phyloP scores from a whole-genome alignment of 2,113 vertebrate species.

The Coturnix japonica region DNA sequence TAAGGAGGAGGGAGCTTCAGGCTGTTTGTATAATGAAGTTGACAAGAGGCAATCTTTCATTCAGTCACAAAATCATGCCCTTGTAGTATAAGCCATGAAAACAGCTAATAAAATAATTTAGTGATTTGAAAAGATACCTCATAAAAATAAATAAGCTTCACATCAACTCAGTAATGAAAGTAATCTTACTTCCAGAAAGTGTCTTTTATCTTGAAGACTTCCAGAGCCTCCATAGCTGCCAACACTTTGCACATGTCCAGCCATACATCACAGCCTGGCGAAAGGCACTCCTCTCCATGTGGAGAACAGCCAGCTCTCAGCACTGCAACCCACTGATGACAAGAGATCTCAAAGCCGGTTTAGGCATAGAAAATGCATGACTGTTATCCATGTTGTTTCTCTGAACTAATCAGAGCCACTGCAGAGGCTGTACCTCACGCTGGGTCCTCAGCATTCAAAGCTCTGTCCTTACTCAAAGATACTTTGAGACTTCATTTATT shows the following conservation, averaged over 20 bases:
- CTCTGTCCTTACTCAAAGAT: not conserved
- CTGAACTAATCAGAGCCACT: not conserved
- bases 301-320: not conserved
- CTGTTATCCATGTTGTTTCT: not conserved
- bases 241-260: not conserved
- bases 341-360: not conserved
- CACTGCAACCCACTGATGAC: not conserved
- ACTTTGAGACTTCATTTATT: not conserved
- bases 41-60: constrained; percentile 33
- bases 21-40: constrained; percentile 28
- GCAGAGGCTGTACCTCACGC: rapidly evolving
- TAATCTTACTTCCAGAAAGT: not conserved
- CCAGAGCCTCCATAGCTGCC: not conserved
- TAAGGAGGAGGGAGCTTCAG: constrained; percentile 12
- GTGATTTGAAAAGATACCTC: not conserved
- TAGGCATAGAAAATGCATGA: rapidly evolving
- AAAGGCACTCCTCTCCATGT: rapidly evolving
- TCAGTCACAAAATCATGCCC: not conserved
- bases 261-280: not conserved
- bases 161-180: not conserved
- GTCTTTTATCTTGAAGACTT: not conserved
- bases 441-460: not conserved
- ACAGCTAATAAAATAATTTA: constrained; percentile 22
- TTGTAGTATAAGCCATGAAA: constrained; percentile 24
- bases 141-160: constrained; percentile 30